Evolutionary conservation across 2,113 vertebrate species (phyloP), one percentile per base, ranked within the genome.

Genomic region (Jacana jacana): DNA sequence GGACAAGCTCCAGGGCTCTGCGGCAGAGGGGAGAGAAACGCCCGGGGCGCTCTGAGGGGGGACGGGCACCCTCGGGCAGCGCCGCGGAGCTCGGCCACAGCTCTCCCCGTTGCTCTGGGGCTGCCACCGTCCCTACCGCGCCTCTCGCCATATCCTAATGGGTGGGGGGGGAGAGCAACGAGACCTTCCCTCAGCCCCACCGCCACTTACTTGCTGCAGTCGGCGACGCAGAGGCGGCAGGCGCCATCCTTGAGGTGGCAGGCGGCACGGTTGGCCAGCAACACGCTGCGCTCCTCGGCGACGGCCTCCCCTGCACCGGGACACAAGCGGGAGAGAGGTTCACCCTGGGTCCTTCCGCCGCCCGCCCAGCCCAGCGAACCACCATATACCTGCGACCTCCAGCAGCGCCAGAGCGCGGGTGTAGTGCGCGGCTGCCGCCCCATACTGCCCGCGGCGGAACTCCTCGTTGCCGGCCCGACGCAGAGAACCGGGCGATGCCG

Each of bases 181-280:
- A 11, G 37, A 48, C 16, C 33, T 19, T 19, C 46, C 28, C 13
- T 19, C 42, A 19, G 28, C 23, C 33, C 13, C 64, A 10, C 37
- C 35, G 24, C 40, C 75, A 94, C 98, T 98, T 96, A 99, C 99
- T 64, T 88, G 81, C 97, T 98, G 54, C 99, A 99, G 78, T 99
- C 99, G 85, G 99, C 98, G 78, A 99, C 98, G 96, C 99, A 99
- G 37, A 99, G 98, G 5, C 88, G 52, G 96, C 99, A 99, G 94
- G 99, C 99, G 9, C 99, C 99, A 13, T 99, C 98, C 96, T 99
- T 99, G 86, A 99, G 94, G 94, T 98, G 97, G 96, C 98, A 98
- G 2, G 99, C 99, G 31, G 99, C 99, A 33, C 99, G 98, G 96
- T 99, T 99, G 16, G 99, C 98, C 84, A 98, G 98, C 92, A 99